Base-by-base conservation (phyloP, 1,140 invertebrate genomes). In the Drosophila sturtevanti region DNA sequence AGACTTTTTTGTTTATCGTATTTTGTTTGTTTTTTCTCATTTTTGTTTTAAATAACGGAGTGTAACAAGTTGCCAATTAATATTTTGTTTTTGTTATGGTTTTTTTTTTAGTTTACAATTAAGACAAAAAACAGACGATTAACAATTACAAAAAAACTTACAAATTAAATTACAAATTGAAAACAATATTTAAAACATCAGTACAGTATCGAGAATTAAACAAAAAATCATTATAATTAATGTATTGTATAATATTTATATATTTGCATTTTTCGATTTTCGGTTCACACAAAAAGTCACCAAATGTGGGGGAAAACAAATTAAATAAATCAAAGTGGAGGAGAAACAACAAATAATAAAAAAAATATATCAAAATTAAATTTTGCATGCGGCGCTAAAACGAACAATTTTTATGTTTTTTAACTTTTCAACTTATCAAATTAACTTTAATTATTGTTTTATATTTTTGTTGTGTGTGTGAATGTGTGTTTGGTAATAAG, bases 101-200 rank as follows among this genome's bases (percentile, higher is more conserved):
- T 31, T 74, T 66, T 73, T 80, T 68, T 56, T 77, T 77, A 87
- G 82, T 86, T 86, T 86, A 86, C 82, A 86, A 89, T 86, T 56
- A 56, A 48, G 41, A 48, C 54, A 76, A 75, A 77, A 77, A 85
- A 87, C 82, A 86, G 79, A 86, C 84, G n/a, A 86, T 86, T 86
- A 86, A 86, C 82, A 86, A 86, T 87, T 56, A 48, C 41, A 56
- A 56, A 79, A 86, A 87, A 78, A 73, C 82, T 86, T 86, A 86
- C 54, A 89, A 82, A 74, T 79, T 81, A 76, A 77, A 77, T 90
- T 90, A 86, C 68, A 80, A 90, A 87, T 90, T 85, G 79, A 82
- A 86, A 81, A 86, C 77, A 90, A 90, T 82, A 87, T 48, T 48
- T 81, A 87, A 86, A 86, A 86, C n/a, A n/a, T 86, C 82, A 86